Base-by-base conservation (phyloP, 1,140 invertebrate species). In the Rhopalosiphum maidis region DNA sequence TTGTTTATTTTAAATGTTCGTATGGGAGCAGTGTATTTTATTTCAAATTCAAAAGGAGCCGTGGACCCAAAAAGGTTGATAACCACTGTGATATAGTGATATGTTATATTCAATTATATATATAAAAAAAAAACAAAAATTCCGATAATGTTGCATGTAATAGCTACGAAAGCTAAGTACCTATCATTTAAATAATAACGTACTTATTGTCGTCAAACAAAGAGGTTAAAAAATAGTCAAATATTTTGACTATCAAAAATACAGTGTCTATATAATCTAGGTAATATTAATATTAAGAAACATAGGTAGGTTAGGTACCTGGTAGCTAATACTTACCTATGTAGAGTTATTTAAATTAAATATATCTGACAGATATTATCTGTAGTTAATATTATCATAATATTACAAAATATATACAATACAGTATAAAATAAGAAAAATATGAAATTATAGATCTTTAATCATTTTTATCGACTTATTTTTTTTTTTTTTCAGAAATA, bases 401-500 rank as follows among this genome's bases (percentile, higher is more conserved):
- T 68, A n/a, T n/a, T n/a, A 68, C 60, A 68, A 68, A 60, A 60
- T 60, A 68, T n/a, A 68, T n/a, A 68, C 4, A 18, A 23, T 5
- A 68, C 3, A n/a, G 60, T 68, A 18, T 68, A n/a, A 11, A 60
- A 68, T 68, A 2, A 18, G 11, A 51, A 68, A 68, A 68, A 68
- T n/a, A n/a, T 4, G 4, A 68, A 68, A 18, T 5, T n/a, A 68
- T n/a, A n/a, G 30, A 68, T 68, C 4, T n/a, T n/a, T n/a, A 68
- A 68, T n/a, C 18, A n/a, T 68, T 68, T 1, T n/a, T 68, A n/a
- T 8, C 3, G 22, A 85, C n/a, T n/a, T n/a, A n/a, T n/a, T n/a
- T n/a, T n/a, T 85, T 85, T 85, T 25, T 22, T 87, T 87, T 87
- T 87, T 48, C 25, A 87, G 86, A 22, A 87, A 87, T 48, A 43